Evolutionary conservation across 1,140 invertebrate genomes (phyloP).

Genomic region (Drosophila micromelanica): DNA sequence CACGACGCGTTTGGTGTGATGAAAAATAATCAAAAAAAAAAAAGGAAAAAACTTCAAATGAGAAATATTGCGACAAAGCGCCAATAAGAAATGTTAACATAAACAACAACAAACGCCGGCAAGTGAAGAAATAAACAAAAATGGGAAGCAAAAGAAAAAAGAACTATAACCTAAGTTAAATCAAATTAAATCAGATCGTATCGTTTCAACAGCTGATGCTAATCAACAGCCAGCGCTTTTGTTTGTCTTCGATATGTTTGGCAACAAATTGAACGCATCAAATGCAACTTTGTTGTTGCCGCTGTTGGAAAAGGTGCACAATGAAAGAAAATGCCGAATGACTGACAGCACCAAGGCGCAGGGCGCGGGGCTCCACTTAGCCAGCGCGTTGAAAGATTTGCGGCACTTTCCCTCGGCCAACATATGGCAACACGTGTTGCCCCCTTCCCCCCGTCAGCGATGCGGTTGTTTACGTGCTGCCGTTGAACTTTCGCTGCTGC

Average conservation of each 20-base stretch:
- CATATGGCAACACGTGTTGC: constrained; percentile 76
- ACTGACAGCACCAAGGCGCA: constrained; percentile 40
- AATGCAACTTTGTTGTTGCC: constrained; percentile 31
- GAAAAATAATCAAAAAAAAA: constrained; percentile 52
- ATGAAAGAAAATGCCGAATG: constrained; percentile 55
- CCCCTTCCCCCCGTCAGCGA: background rate
- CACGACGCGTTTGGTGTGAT: constrained; percentile 1
- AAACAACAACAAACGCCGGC: constrained; percentile 65
- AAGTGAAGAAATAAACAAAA: constrained; percentile 68
- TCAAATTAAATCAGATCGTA: constrained; percentile 51
- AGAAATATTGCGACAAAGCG: constrained; percentile 60
- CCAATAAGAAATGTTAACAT: constrained; percentile 64
- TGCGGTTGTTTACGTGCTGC: constrained; percentile 62
- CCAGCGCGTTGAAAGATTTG: constrained; percentile 67
- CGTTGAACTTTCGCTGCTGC: constrained; percentile 66
- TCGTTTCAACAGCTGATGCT: constrained; percentile 80
- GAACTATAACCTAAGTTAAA: constrained; percentile 40
- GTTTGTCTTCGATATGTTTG: constrained; percentile 75
- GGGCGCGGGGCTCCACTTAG: constrained; percentile 61
- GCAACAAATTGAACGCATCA: constrained; percentile 79
- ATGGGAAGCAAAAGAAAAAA: constrained; percentile 8
- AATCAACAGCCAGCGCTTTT: constrained; percentile 54
- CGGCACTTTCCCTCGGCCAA: constrained; percentile 65
- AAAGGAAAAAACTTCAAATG: too few relatives aligned
- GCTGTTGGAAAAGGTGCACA: constrained; percentile 48